Percentiles rank a stretch among this genome's conserved stretches.
These are phyloP conservation scores for Patiria miniata DNA, from an alignment of 35 echinoderm and acorn worm species.

Conservation along the genomic window DNA sequence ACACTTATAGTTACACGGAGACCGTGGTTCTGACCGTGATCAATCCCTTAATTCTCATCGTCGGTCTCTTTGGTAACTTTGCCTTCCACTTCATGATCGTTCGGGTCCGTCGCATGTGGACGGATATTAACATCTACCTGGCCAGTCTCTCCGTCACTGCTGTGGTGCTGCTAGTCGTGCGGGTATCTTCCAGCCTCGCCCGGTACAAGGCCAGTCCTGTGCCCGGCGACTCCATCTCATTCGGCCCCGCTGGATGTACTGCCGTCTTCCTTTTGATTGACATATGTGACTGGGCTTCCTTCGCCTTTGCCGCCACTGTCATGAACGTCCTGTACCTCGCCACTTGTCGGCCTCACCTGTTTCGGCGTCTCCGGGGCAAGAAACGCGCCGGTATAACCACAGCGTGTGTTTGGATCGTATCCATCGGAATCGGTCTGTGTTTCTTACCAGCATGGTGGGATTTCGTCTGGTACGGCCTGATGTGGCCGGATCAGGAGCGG, in stretches of 20 bases:
- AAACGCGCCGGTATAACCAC: not conserved
- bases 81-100: not conserved
- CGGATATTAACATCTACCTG: not conserved
- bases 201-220: not conserved
- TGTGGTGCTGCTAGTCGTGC: not conserved
- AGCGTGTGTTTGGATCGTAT: not conserved
- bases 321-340: not conserved
- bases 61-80: conserved; percentile 7
- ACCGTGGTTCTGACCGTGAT: not conserved
- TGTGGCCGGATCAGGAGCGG: not conserved
- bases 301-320: not conserved
- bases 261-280: not conserved
- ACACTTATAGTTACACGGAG: not conserved
- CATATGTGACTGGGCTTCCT: not conserved
- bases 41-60: not conserved
- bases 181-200: not conserved
- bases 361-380: not conserved
- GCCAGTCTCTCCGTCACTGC: not conserved
- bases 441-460: not conserved
- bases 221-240: not conserved
- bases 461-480: not conserved
- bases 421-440: not conserved
- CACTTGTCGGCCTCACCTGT: not conserved
- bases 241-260: not conserved
- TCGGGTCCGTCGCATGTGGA: not conserved